phyloP scores from a whole-genome alignment of 2,797 vertebrate species.

The Carcharodon carcharias region DNA sequence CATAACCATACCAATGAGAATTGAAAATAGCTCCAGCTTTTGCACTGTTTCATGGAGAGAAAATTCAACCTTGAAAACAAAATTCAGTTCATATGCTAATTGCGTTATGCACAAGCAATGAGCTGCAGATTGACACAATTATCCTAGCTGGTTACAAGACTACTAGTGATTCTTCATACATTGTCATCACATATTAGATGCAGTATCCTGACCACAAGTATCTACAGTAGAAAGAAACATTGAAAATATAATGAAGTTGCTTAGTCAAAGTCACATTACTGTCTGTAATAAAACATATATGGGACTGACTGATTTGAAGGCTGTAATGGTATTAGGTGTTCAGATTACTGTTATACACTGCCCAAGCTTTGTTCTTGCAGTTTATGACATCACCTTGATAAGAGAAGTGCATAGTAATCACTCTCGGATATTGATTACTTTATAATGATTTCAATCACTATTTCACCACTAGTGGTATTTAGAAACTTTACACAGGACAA shows the following conservation, averaged over 20 bases:
- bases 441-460: neutral
- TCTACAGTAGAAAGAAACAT: neutral
- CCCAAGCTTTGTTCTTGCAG: neutral
- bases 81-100: neutral
- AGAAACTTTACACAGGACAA: conserved; percentile 5
- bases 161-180: neutral
- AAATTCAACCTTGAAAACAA: neutral
- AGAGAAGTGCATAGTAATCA: neutral
- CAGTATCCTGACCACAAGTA: neutral
- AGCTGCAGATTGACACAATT: neutral
- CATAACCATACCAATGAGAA: neutral
- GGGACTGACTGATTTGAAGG: neutral
- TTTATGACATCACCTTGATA: conserved; percentile 7
- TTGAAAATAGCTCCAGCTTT: neutral
- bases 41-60: neutral
- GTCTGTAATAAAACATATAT: neutral
- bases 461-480: neutral
- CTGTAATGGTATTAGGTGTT: neutral
- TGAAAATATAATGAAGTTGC: neutral
- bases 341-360: neutral
- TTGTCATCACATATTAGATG: neutral
- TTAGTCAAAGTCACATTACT: neutral
- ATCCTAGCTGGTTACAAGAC: neutral
- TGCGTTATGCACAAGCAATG: neutral
- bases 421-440: conserved; percentile 10